Base-by-base conservation (phyloP, 2,888 invertebrate species). In the Melanchra persicariae region DNA sequence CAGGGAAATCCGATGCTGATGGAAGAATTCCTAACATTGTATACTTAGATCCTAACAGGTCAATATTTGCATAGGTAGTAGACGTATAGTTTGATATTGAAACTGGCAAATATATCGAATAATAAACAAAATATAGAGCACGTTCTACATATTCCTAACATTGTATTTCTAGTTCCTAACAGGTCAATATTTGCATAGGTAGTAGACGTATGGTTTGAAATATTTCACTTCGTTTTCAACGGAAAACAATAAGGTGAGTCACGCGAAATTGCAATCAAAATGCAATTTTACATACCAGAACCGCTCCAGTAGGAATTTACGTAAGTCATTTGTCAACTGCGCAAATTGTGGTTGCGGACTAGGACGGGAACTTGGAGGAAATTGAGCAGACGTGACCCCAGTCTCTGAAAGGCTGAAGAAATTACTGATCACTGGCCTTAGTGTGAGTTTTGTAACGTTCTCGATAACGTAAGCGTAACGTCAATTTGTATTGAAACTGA, bases 1-100 rank as follows among this genome's bases (percentile, higher is more conserved):
- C 43, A 85, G 85, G 84, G 79, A 84, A 84, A 83, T 84, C 67
- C 83, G 62, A 74, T 58, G 64, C 40, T 19, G 37, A 19, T 72
- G 51, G 81, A 51, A 55, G 61, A 81, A 79, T 79, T 68, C 77
- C 51, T 66, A 51, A 77, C 81, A 68, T 52, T 62, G 51, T 64
- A 40, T 61, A 68, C 51, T 12, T 52, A 49, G 30, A n/a, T 17
- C 24, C 9, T 57, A 47, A 61, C 64, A 59, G 57, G 75, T 59
- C n/a, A 59, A 51, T 65, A 73, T 81, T 81, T 68, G 62, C 79
- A 68, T 69, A 65, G 51, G 58, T 30, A 45, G 30, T 43, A 52
- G 51, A 66, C 26, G 80, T 67, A 58, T 12, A 45, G 0, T 17
- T 45, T 22, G 37, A 66, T n/a, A n/a, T n/a, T n/a, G n/a, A n/a